phyloP scores from a whole-genome alignment of 2,797 vertebrate species.

The Glossophaga mutica region DNA sequence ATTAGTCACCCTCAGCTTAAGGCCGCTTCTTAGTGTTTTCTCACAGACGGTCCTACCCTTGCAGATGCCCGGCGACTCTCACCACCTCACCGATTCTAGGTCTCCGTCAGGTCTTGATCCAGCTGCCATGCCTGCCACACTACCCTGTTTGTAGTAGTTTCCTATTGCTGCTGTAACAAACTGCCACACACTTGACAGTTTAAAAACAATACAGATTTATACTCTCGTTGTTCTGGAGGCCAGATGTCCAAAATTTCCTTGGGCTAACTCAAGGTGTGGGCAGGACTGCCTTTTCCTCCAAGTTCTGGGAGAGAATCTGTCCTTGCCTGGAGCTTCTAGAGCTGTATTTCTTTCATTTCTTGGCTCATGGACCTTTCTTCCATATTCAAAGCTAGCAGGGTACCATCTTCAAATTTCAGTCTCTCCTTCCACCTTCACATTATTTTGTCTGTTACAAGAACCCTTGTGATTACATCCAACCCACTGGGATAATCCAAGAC shows the following conservation, averaged over 20 bases:
- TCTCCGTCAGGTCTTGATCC: neutral
- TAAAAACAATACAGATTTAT: neutral
- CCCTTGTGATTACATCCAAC: neutral
- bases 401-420: neutral
- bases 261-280: neutral
- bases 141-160: neutral
- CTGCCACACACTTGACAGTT: neutral
- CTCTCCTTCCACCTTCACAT: neutral
- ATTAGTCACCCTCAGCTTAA: neutral
- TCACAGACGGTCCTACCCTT: neutral
- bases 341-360: neutral
- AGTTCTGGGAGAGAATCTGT: neutral
- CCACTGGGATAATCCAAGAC: neutral
- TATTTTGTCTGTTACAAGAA: neutral
- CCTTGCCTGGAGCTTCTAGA: neutral
- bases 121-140: neutral
- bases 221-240: neutral
- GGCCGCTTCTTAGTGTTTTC: neutral
- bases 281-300: neutral
- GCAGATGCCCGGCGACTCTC: neutral
- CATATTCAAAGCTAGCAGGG: neutral
- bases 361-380: neutral
- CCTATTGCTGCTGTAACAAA: neutral
- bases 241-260: neutral
- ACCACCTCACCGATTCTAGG: neutral